Evolutionary conservation across 2,888 invertebrate genomes (phyloP).

Genomic region (Agapostemon virescens): DNA sequence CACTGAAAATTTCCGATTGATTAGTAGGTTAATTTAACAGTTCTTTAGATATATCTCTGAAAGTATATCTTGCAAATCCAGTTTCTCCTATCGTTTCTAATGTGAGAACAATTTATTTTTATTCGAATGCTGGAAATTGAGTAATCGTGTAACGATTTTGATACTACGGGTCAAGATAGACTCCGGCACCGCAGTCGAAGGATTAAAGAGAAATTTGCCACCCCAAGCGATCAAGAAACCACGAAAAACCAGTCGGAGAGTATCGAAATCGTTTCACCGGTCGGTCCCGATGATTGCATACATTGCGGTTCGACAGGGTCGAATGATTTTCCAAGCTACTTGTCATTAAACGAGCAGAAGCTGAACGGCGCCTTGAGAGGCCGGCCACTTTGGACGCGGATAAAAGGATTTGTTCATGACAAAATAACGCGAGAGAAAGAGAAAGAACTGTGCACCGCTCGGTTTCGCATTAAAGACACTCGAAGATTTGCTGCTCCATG

Average conservation of each 20-base stretch:
- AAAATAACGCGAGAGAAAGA: slow-evolving; percentile 69
- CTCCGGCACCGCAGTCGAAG: no score
- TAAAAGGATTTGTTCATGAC: slow-evolving; percentile 74
- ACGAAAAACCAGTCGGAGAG: background rate
- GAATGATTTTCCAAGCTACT: slow-evolving; percentile 15
- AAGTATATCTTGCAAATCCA: no score
- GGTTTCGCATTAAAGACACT: slow-evolving; percentile 77
- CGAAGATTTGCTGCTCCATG: slow-evolving; percentile 67
- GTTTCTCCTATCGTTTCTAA: no score
- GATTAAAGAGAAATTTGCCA: background rate
- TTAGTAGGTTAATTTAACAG: no score
- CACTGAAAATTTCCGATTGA: no score
- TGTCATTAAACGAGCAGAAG: slow-evolving; percentile 23
- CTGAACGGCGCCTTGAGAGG: slow-evolving; percentile 29
- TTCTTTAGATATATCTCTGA: no score
- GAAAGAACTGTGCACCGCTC: slow-evolving; percentile 51
- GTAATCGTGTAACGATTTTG: no score
- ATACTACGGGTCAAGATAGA: no score
- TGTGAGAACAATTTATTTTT: no score
- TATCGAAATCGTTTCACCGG: background rate
- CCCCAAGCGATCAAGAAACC: background rate
- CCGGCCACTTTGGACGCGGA: slow-evolving; percentile 43
- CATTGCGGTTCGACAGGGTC: slow-evolving; percentile 40
- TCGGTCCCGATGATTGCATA: slow-evolving; percentile 32
- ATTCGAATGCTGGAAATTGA: no score